Percentiles rank a stretch among this genome's conserved stretches.
Evolutionary conservation across 2,797 vertebrate genomes (phyloP).

Genomic region (Mastacembelus armatus): DNA sequence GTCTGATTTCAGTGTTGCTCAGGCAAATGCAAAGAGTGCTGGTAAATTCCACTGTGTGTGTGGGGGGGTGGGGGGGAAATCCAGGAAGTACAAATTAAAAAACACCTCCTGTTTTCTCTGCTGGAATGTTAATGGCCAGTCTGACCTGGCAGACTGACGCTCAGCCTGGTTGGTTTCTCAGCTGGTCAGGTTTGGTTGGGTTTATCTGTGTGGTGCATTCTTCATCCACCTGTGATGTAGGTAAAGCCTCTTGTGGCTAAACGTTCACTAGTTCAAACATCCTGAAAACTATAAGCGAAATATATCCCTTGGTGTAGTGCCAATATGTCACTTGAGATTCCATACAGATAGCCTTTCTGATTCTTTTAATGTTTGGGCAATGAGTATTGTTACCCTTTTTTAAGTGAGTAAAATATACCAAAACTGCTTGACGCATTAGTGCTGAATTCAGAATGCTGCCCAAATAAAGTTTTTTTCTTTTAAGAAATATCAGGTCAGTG

Average conservation of each 20-base stretch:
- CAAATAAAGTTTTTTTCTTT: background rate
- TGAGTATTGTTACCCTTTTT: too few species aligned
- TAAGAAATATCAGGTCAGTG: too few species aligned
- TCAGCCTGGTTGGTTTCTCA: slow-evolving; percentile 8
- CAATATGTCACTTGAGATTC: background rate
- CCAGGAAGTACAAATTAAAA: slow-evolving; percentile 60
- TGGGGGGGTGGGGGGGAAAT: background rate
- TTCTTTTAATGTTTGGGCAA: background rate
- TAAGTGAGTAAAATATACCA: background rate
- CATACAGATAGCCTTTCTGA: background rate
- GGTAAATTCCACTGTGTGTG: slow-evolving; percentile 60
- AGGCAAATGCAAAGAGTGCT: slow-evolving; percentile 57
- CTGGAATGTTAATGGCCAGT: slow-evolving; percentile 74
- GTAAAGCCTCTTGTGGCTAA: background rate
- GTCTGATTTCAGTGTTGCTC: slow-evolving; percentile 49
- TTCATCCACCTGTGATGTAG: background rate
- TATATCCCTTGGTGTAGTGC: background rate
- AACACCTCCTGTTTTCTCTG: slow-evolving; percentile 67
- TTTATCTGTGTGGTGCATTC: slow-evolving; percentile 2
- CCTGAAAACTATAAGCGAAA: background rate
- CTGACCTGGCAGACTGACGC: slow-evolving; percentile 44
- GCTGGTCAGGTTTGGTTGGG: slow-evolving; percentile 1
- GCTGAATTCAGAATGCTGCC: background rate
- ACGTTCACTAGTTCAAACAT: background rate
- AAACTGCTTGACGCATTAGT: background rate